Percentiles rank a stretch among this genome's conserved stretches.
Evolutionary conservation across 2,888 invertebrate genomes (phyloP).

Genomic region (Dichetophora obliterata): DNA sequence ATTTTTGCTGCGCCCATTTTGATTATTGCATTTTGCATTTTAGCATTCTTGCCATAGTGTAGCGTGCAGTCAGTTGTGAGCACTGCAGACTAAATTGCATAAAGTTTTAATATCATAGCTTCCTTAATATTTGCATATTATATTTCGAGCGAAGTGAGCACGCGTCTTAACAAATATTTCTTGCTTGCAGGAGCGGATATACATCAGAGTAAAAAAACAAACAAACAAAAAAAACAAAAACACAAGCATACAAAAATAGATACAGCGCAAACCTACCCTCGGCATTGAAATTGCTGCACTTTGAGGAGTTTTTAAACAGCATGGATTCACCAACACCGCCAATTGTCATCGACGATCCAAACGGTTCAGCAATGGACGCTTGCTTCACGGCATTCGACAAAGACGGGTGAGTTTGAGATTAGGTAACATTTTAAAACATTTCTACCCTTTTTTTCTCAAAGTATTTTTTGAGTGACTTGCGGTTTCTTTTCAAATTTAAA

Average conservation of each 20-base stretch:
- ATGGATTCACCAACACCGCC: conserved; percentile 69
- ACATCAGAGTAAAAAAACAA: background rate
- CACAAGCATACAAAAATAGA: background rate
- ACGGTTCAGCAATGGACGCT: conserved; percentile 84
- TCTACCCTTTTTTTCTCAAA: background rate
- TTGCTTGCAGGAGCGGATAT: background rate
- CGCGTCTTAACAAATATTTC: background rate
- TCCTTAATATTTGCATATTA: background rate
- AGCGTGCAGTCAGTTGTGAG: background rate
- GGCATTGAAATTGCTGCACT: conserved; percentile 25
- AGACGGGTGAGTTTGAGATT: conserved; percentile 78
- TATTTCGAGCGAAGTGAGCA: background rate
- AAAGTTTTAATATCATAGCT: background rate
- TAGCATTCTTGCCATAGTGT: background rate
- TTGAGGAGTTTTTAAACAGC: conserved; percentile 43
- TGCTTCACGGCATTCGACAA: conserved; percentile 93
- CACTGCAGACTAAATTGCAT: background rate
- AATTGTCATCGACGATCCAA: conserved; percentile 71
- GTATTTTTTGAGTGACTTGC: too few relatives aligned
- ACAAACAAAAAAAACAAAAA: background rate
- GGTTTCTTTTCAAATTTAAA: too few relatives aligned
- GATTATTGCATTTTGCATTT: background rate
- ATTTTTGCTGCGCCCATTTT: background rate
- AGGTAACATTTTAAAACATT: conserved; percentile 5
- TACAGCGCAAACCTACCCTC: background rate